Conservation (phyloP, 1,140 invertebrate genomes). For the Leptinotarsa defecta region DNA sequence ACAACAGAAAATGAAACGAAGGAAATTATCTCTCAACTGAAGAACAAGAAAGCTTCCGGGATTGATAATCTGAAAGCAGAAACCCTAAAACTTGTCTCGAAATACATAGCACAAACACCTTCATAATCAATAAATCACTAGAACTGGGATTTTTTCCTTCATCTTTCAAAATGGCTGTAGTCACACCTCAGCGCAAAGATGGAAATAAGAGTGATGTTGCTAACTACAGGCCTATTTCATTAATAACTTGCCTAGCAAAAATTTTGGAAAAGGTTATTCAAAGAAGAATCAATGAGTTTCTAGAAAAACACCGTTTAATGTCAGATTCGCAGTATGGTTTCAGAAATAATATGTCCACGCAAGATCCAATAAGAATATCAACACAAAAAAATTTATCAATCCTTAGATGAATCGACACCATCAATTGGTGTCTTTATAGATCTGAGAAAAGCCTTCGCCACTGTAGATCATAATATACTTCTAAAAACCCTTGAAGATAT, state of each 20-base stretch:
- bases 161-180: too few species aligned
- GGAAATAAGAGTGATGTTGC: too few species aligned
- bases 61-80: constrained; percentile 2
- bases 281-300: not conserved
- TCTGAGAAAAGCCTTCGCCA: not conserved
- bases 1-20: not conserved
- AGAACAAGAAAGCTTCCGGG: not conserved
- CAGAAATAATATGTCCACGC: not conserved
- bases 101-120: not conserved
- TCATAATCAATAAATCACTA: too few species aligned
- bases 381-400: not conserved
- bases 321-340: too few species aligned
- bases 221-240: too few species aligned
- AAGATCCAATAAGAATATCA: not conserved
- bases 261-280: not conserved
- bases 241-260: not conserved
- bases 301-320: not conserved
- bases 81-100: not conserved
- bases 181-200: not conserved
- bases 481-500: too few species aligned
- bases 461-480: too few species aligned
- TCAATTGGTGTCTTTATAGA: not conserved
- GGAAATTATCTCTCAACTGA: not conserved
- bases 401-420: not conserved
- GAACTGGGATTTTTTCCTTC: too few species aligned